Evolutionary conservation across 2,888 invertebrate species (phyloP), one percentile per base, ranked within the genome.

Genomic region (Petrolisthes cinctipes): DNA sequence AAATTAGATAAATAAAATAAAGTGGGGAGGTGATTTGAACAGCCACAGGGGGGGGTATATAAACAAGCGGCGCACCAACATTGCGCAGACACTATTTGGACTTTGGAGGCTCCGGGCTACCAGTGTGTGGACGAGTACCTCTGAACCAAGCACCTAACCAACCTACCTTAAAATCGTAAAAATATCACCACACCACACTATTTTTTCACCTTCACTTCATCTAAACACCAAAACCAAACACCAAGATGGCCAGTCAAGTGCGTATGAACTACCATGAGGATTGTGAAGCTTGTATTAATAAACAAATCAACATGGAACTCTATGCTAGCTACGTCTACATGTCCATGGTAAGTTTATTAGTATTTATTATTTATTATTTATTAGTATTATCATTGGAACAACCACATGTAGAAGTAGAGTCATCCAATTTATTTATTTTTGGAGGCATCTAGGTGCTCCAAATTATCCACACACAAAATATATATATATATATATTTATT

Each of bases 271-370:
- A 89, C 89, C 91, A 91, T 85, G 90, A 84, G 53, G 92, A 92
- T 66, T 91, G 91, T 76, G 92, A 92, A 86, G 92, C 91, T 71
- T 90, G 83, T 0, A 86, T 92, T 71, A 92, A 92, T 87, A 91
- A 91, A 89, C 92, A 92, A 90, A 92, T 92, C 90, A 92, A 92
- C 91, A 91, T 92, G 91, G 93, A 93, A 89, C 91, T 93, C 80
- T 92, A 92, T 89, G 93, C 93, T 83, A 92, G 92, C 86, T 93
- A 93, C 88, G 92, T 92, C 85, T 93, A 93, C 91, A 85, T 93
- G 85, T 92, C 92, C 78, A 93, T 93, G 94, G 92, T 93, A 92
- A 93, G 93, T 92, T 92, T 37, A 5, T 37, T 37, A 37, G 0
- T 1, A 37, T 37, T 37, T 37, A 37, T 37, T 5, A 14, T 14